Percentiles rank a stretch among this genome's conserved stretches.
phyloP scores from a whole-genome alignment of 2,888 invertebrate genomes.

The Euclidia mi region DNA sequence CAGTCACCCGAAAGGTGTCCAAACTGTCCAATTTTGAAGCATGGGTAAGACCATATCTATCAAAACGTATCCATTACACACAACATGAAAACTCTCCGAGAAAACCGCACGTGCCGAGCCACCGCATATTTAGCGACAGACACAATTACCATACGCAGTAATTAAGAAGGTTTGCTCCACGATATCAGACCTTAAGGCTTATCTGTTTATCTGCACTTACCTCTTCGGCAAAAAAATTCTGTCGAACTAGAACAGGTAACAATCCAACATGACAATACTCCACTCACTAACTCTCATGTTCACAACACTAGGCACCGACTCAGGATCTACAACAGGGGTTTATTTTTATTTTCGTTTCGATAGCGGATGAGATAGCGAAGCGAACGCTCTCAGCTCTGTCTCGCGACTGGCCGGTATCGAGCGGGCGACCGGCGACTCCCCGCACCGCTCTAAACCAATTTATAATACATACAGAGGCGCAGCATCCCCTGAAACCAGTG shows the following conservation, averaged over 20 bases:
- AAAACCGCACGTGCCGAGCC: conserved; percentile 18
- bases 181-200: conserved; percentile 26
- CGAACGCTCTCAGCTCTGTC: conserved; percentile 67
- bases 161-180: conserved; percentile 37
- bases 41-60: conserved; percentile 12
- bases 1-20: conserved; percentile 1
- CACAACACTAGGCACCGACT: conserved; percentile 46
- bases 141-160: conserved; percentile 50
- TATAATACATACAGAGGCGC: conserved; percentile 90
- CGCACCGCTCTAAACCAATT: conserved; percentile 89
- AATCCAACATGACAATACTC: conserved; percentile 45
- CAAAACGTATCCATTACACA: neutral
- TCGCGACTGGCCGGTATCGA: conserved; percentile 87
- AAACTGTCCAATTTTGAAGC: conserved; percentile 3
- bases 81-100: neutral
- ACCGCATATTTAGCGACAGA: conserved; percentile 30
- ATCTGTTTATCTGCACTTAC: conserved; percentile 45
- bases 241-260: conserved; percentile 41
- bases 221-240: conserved; percentile 27
- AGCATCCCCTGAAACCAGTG: conserved; percentile 80
- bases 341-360: conserved; percentile 64
- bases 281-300: conserved; percentile 44
- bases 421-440: conserved; percentile 80
- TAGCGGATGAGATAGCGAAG: conserved; percentile 52
- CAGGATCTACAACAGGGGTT: conserved; percentile 47